Conservation (phyloP, 2,113 vertebrate genomes). For the Psettodes erumei region DNA sequence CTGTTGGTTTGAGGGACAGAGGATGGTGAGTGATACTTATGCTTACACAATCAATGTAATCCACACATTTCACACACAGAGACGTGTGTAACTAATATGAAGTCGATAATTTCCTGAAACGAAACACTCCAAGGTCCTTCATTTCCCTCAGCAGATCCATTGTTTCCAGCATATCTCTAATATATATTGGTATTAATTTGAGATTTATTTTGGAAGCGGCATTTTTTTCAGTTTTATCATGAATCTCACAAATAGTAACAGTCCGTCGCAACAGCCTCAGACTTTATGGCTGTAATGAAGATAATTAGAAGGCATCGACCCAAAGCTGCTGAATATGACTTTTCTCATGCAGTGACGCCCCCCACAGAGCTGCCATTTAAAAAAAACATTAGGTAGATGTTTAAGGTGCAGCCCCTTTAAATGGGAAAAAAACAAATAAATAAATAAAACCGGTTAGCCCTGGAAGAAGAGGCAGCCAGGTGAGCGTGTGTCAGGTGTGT, state of each 20-base stretch:
- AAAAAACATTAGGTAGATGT: constrained; percentile 39
- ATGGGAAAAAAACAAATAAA: too few species aligned
- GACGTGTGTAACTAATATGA: not conserved
- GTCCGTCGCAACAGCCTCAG: not conserved
- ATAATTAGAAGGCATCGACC: constrained; percentile 1
- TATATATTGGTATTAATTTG: not conserved
- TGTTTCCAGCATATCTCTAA: too few species aligned
- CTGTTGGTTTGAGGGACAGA: constrained; percentile 42
- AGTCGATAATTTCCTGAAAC: not conserved
- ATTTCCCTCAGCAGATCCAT: not conserved
- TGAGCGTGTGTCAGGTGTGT: constrained; percentile 49
- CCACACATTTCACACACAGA: not conserved
- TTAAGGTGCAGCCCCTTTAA: not conserved
- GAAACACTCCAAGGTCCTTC: not conserved
- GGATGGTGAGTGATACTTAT: constrained; percentile 73
- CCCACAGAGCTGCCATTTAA: constrained; percentile 9
- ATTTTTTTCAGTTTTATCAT: not conserved
- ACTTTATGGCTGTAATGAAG: constrained; percentile 1
- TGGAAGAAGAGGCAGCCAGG: constrained; percentile 26
- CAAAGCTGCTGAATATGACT: constrained; percentile 5
- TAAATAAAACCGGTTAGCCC: constrained; percentile 70
- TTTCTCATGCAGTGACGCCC: constrained; percentile 5
- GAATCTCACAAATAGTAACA: not conserved
- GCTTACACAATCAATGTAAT: not conserved
- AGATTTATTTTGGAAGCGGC: not conserved